Percentiles rank a stretch among this genome's conserved stretches.
phyloP scores from a whole-genome alignment of 1,140 invertebrate genomes.

The Saccostrea cuccullata region DNA sequence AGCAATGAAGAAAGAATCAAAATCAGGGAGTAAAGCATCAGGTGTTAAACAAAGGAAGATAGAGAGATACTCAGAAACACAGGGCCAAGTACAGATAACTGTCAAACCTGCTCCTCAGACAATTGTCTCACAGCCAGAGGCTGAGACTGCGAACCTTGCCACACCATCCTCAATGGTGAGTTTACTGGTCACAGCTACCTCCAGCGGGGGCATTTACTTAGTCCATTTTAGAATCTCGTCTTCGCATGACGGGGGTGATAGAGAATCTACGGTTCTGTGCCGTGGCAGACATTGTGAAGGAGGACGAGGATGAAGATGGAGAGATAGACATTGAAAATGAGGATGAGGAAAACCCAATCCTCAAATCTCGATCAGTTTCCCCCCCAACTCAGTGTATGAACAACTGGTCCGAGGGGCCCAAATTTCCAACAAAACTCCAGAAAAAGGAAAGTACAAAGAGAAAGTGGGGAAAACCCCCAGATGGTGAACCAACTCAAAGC shows the following conservation, averaged over 20 bases:
- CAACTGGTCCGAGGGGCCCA: slow-evolving; percentile 65
- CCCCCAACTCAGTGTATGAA: slow-evolving; percentile 74
- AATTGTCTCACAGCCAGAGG: neutral
- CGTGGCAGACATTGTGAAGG: slow-evolving; percentile 58
- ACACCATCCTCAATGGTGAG: neutral
- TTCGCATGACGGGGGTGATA: slow-evolving; percentile 58
- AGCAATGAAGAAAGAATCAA: neutral
- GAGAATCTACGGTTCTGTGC: slow-evolving; percentile 65
- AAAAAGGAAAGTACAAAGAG: neutral
- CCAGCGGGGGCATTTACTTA: slow-evolving; percentile 15
- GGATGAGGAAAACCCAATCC: slow-evolving; percentile 65
- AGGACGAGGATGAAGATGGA: slow-evolving; percentile 62
- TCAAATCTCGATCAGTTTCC: slow-evolving; percentile 67
- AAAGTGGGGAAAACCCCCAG: neutral
- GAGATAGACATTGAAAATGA: slow-evolving; percentile 71
- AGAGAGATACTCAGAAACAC: neutral
- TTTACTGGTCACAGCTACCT: neutral
- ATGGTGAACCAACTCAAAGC: neutral
- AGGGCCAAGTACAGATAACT: neutral
- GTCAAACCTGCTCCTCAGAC: neutral
- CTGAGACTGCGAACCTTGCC: neutral
- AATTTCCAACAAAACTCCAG: slow-evolving; percentile 58
- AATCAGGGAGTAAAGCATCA: neutral
- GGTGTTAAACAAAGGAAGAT: neutral
- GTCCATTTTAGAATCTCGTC: slow-evolving; percentile 56